These are phyloP conservation scores for Burhinus oedicnemus DNA, from an alignment of 2,113 vertebrate genomes.

Conservation along the genomic window DNA sequence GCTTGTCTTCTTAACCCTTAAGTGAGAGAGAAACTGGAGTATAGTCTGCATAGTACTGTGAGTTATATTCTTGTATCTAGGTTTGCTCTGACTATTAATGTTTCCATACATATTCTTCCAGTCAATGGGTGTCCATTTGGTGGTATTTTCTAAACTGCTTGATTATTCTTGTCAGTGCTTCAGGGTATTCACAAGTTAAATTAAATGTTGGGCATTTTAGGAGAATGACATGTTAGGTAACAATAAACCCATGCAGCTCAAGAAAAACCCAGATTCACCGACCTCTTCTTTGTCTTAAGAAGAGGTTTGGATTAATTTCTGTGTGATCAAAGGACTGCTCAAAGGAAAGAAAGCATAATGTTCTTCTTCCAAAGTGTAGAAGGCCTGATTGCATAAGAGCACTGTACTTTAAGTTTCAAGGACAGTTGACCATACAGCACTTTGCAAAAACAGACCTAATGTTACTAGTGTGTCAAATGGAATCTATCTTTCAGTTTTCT, in stretches of 20 bases:
- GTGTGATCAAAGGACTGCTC: neutral
- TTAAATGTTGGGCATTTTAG: neutral
- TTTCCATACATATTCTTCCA: neutral
- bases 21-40: neutral
- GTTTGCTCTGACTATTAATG: neutral
- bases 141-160: neutral
- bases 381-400: neutral
- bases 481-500: neutral
- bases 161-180: neutral
- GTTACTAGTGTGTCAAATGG: neutral
- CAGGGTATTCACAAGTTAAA: neutral
- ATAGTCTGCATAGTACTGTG: no score
- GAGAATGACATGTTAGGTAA: neutral
- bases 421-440: neutral
- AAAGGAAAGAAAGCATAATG: neutral
- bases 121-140: neutral
- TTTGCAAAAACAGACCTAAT: neutral
- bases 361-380: neutral
- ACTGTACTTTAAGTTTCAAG: neutral
- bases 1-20: neutral
- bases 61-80: neutral
- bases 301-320: neutral
- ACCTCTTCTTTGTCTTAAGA: neutral
- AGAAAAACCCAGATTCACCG: neutral
- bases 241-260: neutral